phyloP scores from a whole-genome alignment of 2,113 vertebrate genomes.

The Rhagologus leucostigma region DNA sequence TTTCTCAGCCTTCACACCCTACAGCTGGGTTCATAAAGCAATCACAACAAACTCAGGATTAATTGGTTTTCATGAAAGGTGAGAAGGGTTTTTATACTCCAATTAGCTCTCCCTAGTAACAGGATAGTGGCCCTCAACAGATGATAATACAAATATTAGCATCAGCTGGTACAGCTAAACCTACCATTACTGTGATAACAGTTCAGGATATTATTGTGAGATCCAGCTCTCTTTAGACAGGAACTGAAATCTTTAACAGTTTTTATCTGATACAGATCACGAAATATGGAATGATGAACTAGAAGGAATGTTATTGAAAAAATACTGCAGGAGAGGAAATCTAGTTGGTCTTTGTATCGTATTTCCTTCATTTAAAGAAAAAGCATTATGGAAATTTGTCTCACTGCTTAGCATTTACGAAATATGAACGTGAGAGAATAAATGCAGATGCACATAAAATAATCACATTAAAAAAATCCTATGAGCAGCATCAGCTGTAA shows the following conservation, averaged over 20 bases:
- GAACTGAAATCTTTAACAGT: neutral
- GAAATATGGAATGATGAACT: neutral
- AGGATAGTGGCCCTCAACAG: neutral
- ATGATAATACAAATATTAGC: neutral
- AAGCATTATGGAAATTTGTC: neutral
- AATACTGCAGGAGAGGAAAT: fast-evolving
- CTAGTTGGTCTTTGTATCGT: neutral
- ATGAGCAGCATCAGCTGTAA: neutral
- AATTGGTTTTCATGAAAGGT: neutral
- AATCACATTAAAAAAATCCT: neutral
- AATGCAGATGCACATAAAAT: neutral
- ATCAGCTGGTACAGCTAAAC: neutral
- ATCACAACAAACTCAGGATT: neutral
- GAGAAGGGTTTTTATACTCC: neutral
- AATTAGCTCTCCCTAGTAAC: neutral
- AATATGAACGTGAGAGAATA: neutral
- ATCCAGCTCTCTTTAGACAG: neutral
- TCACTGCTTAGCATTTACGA: neutral
- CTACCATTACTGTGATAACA: neutral
- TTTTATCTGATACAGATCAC: neutral
- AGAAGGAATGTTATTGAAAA: neutral
- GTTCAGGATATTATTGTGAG: neutral
- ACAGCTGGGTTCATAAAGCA: neutral
- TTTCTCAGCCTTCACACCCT: neutral
- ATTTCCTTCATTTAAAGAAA: neutral